Evolutionary conservation across 1,140 invertebrate species (phyloP).

Genomic region (Nebria ingens): DNA sequence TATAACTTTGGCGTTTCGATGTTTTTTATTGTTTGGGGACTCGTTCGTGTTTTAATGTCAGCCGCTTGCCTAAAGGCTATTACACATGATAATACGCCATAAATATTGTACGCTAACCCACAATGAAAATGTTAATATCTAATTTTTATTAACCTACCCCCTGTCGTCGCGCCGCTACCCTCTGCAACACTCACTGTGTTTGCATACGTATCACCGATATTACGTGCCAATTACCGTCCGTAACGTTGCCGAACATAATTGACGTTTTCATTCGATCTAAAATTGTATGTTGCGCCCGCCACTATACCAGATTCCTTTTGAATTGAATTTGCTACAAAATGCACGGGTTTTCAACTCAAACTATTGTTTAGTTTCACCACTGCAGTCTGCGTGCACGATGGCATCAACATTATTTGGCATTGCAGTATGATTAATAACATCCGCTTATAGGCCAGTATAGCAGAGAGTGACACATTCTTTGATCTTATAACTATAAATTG

Average conservation of each 20-base stretch:
- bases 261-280: conserved; percentile 3
- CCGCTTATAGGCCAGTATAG: too few species aligned
- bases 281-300: not conserved
- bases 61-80: conserved; percentile 4
- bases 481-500: too few species aligned
- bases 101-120: conserved; percentile 8
- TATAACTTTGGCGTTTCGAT: not conserved
- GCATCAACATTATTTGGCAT: too few species aligned
- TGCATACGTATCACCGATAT: conserved; percentile 4
- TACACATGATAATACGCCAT: conserved; percentile 7
- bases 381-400: too few species aligned
- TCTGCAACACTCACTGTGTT: not conserved
- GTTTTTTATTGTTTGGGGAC: not conserved
- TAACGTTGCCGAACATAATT: conserved; percentile 2
- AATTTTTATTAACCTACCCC: not conserved
- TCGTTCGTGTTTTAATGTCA: conserved; percentile 6
- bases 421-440: too few species aligned
- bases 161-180: not conserved
- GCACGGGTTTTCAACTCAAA: too few species aligned
- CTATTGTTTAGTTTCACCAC: too few species aligned
- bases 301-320: too few species aligned
- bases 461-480: too few species aligned
- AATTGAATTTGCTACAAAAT: too few species aligned
- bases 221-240: not conserved
- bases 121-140: conserved; percentile 9